A percentile compares a stretch with the other conserved stretches of the same genome.
These are phyloP conservation scores for Carterocephalus palaemon DNA, from an alignment of 2,888 invertebrate species.

Conservation along the genomic window DNA sequence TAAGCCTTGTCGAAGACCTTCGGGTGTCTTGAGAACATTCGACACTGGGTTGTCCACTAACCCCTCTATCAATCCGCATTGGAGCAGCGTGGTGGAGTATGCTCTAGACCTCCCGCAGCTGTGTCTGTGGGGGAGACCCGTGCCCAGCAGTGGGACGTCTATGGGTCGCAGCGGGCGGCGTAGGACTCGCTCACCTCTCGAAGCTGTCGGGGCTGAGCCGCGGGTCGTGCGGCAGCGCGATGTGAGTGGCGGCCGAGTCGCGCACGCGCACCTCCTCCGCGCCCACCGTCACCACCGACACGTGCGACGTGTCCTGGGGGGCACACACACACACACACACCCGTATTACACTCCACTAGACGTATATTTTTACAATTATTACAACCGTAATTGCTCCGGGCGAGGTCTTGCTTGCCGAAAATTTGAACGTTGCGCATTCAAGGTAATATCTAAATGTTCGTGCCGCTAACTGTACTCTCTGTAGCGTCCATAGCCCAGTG, in stretches of 20 bases:
- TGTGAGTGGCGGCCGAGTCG: conserved; percentile 80
- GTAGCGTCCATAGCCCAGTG: background rate
- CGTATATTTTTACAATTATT: background rate
- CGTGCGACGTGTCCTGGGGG: conserved; percentile 88
- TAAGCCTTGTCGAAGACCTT: no score
- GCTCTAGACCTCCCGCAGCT: no score
- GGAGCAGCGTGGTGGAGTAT: no score
- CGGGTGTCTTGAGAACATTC: no score
- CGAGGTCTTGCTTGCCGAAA: no score
- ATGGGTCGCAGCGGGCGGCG: no score
- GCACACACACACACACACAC: background rate
- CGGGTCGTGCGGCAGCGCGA: conserved; percentile 41
- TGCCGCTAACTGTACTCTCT: background rate
- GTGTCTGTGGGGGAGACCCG: no score
- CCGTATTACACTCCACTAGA: background rate
- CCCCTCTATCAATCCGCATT: no score
- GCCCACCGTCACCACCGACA: conserved; percentile 94
- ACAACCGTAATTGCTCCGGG: no score
- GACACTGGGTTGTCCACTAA: no score
- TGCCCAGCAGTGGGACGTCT: no score
- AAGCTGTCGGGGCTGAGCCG: conserved; percentile 75
- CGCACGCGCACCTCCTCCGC: conserved; percentile 88
- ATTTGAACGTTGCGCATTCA: background rate
- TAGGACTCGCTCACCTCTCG: conserved; percentile 66
- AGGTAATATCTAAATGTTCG: background rate